Evolutionary conservation across 2,888 invertebrate species (phyloP).

Genomic region (Zygogramma bicolorata): DNA sequence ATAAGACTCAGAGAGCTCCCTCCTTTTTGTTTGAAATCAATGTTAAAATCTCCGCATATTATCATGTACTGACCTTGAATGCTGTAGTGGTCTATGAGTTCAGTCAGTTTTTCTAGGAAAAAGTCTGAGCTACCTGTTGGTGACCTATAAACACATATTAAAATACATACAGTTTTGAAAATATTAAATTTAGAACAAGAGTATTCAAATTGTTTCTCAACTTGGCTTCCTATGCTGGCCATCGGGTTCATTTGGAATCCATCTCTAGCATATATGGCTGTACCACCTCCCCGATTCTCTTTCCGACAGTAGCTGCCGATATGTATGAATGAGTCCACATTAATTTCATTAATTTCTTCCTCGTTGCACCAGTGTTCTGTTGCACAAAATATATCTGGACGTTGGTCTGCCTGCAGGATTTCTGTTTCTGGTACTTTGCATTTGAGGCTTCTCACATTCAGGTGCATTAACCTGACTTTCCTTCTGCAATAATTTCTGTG

Average conservation of each 20-base stretch:
- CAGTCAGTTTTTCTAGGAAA: no score
- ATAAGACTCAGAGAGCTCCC: not conserved
- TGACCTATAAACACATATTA: not conserved
- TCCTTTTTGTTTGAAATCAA: not conserved
- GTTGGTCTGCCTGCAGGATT: no score
- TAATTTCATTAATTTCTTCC: not conserved
- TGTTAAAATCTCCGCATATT: not conserved
- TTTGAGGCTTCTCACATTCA: no score
- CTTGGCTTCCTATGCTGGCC: no score
- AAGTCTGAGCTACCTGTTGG: not conserved
- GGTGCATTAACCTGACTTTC: no score
- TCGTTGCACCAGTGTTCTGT: slow-evolving; percentile 5
- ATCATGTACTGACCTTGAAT: not conserved
- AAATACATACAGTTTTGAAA: not conserved
- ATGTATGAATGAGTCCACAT: not conserved
- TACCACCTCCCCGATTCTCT: no score
- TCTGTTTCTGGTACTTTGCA: no score
- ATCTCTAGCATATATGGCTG: no score
- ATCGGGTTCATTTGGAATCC: no score
- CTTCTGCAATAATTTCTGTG: no score
- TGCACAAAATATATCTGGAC: no score
- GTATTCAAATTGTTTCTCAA: not conserved
- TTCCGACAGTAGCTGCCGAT: slow-evolving; percentile 3
- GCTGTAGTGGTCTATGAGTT: not conserved
- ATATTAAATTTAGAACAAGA: not conserved